These are phyloP conservation scores for Acrocephalus kingi DNA, from an alignment of 2,113 vertebrate genomes.

Conservation along the genomic window DNA sequence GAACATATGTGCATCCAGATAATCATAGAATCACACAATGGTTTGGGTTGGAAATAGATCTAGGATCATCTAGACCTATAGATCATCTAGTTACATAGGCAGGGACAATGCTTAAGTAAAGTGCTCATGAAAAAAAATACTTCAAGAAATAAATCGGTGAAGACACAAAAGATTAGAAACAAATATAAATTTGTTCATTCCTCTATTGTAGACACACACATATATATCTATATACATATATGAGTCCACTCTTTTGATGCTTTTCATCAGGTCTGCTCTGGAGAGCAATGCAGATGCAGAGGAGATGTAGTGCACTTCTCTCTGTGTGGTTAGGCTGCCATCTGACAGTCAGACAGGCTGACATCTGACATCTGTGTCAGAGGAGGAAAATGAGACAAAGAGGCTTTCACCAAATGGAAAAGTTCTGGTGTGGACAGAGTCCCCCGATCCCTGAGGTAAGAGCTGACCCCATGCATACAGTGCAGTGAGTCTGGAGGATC, in stretches of 20 bases:
- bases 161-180: neutral
- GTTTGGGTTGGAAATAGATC: neutral
- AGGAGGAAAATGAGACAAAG: neutral
- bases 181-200: neutral
- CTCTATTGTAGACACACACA: neutral
- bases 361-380: neutral
- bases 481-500: neutral
- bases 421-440: neutral
- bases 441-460: accelerated
- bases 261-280: neutral
- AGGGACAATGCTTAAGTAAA: neutral
- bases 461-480: neutral
- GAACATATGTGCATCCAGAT: neutral
- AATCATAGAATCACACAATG: neutral
- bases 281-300: neutral
- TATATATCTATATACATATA: neutral
- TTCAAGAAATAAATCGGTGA: neutral
- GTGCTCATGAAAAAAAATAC: neutral
- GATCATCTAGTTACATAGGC: neutral
- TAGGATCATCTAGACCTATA: neutral
- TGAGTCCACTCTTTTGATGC: too few relatives aligned
- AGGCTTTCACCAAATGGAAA: neutral
- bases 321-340: neutral
- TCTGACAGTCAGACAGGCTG: too few relatives aligned
- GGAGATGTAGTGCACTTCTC: neutral